Percentiles rank a stretch among this genome's conserved stretches.
These are phyloP conservation scores for Callosobruchus maculatus DNA, from an alignment of 2,888 invertebrate genomes.

Conservation along the genomic window DNA sequence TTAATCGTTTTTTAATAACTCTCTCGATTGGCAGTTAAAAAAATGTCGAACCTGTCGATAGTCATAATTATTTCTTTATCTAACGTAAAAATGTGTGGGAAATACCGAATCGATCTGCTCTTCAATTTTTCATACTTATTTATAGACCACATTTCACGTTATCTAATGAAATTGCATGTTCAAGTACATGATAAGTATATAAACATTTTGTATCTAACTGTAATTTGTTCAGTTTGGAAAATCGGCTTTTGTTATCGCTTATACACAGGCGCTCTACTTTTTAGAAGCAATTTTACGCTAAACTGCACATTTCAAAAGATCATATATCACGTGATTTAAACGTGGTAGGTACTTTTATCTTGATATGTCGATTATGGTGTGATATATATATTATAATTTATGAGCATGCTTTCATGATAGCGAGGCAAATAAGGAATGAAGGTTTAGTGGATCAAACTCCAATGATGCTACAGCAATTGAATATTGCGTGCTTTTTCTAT, in stretches of 20 bases:
- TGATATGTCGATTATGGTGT: background rate
- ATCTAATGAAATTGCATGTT: background rate
- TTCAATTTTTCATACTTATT: background rate
- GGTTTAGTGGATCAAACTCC: background rate
- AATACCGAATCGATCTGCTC: too few relatives aligned
- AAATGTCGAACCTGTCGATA: too few relatives aligned
- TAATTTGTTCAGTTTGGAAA: background rate
- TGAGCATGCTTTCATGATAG: background rate
- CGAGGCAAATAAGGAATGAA: background rate
- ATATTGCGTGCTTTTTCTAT: too few relatives aligned
- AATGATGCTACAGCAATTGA: too few relatives aligned
- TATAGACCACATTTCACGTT: background rate
- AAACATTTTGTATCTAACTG: background rate
- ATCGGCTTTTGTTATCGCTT: background rate
- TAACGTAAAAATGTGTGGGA: too few relatives aligned
- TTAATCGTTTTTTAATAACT: too few relatives aligned
- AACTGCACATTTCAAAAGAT: background rate
- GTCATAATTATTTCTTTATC: too few relatives aligned
- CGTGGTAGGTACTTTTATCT: background rate
- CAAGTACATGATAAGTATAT: background rate
- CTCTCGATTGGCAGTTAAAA: too few relatives aligned
- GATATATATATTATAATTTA: too few relatives aligned
- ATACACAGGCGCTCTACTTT: background rate
- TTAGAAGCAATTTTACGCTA: background rate
- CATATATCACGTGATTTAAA: background rate